Evolutionary conservation across 2,888 invertebrate species (phyloP).

Genomic region (Xylophagus ater): DNA sequence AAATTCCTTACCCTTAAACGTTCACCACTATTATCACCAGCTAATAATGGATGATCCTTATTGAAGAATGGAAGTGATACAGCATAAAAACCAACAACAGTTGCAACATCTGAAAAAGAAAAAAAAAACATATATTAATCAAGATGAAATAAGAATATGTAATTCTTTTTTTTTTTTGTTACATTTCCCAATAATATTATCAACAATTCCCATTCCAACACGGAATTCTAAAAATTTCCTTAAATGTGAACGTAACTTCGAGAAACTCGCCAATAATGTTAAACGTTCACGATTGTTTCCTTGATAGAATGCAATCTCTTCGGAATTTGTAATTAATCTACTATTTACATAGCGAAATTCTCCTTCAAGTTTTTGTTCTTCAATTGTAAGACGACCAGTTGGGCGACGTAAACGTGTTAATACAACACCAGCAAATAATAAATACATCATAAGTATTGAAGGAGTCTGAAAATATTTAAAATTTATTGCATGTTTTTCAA

Average conservation of each 20-base stretch:
- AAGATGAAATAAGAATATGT: too few species aligned
- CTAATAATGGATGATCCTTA: slow-evolving; percentile 55
- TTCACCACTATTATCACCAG: slow-evolving; percentile 56
- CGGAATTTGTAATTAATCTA: slow-evolving; percentile 90
- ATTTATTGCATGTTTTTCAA: too few species aligned
- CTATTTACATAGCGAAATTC: slow-evolving; percentile 97
- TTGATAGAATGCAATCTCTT: slow-evolving; percentile 67
- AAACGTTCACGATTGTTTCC: slow-evolving; percentile 79
- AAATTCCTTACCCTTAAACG: slow-evolving; percentile 63
- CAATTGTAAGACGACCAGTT: slow-evolving; percentile 76
- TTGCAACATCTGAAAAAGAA: slow-evolving; percentile 66
- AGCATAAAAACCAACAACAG: slow-evolving; percentile 91
- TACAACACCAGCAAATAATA: slow-evolving; percentile 75
- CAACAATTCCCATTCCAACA: slow-evolving; percentile 85
- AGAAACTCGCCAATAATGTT: slow-evolving; percentile 78
- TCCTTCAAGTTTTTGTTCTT: slow-evolving; percentile 95
- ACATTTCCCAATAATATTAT: slow-evolving; percentile 96
- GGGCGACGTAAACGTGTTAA: slow-evolving; percentile 81
- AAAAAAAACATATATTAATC: too few species aligned
- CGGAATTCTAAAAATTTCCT: slow-evolving; percentile 80
- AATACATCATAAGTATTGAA: slow-evolving; percentile 73
- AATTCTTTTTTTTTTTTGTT: too few species aligned
- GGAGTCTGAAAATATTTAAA: slow-evolving; percentile 79
- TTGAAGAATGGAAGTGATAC: slow-evolving; percentile 91
- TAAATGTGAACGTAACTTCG: slow-evolving; percentile 74